Percentiles rank a stretch among this genome's conserved stretches.
These are phyloP conservation scores for Eolophus roseicapilla DNA, from an alignment of 2,113 vertebrate genomes.

Conservation along the genomic window DNA sequence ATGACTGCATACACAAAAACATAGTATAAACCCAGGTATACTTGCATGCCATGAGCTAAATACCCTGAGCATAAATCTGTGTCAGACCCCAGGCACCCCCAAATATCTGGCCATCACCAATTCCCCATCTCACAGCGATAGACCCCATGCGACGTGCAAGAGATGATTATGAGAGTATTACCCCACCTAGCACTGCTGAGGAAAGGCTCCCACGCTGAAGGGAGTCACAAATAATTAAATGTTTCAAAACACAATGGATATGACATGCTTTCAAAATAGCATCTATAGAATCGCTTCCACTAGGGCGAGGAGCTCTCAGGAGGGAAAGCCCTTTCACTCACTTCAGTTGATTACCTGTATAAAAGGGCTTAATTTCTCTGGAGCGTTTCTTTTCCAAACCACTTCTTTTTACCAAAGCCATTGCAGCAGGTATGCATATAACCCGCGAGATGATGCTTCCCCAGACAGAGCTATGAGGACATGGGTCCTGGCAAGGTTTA, in stretches of 20 bases:
- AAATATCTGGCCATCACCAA: accelerated
- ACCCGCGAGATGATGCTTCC: not conserved
- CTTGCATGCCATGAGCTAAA: not conserved
- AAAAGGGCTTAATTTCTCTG: conserved; percentile 64
- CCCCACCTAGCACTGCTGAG: conserved; percentile 35
- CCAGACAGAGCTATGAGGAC: not conserved
- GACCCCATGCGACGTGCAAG: not conserved
- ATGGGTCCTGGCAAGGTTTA: not conserved
- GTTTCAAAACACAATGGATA: conserved; percentile 69
- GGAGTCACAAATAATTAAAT: conserved; percentile 72
- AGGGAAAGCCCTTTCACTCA: conserved; percentile 67
- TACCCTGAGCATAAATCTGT: not conserved
- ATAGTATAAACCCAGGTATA: not conserved
- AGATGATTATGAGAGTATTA: not conserved
- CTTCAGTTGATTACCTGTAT: conserved; percentile 63
- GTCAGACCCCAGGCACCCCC: not conserved
- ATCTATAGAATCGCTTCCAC: conserved; percentile 64
- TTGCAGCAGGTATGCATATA: not conserved
- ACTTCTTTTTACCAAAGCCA: conserved; percentile 5
- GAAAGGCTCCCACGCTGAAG: conserved; percentile 53
- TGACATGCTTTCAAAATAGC: conserved; percentile 69
- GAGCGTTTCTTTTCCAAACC: conserved; percentile 38
- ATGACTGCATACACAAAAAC: not conserved
- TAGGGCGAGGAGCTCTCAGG: conserved; percentile 56
- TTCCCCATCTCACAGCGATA: not conserved